Conservation (phyloP, 2,797 vertebrate genomes). For the Cossypha dichroa region DNA sequence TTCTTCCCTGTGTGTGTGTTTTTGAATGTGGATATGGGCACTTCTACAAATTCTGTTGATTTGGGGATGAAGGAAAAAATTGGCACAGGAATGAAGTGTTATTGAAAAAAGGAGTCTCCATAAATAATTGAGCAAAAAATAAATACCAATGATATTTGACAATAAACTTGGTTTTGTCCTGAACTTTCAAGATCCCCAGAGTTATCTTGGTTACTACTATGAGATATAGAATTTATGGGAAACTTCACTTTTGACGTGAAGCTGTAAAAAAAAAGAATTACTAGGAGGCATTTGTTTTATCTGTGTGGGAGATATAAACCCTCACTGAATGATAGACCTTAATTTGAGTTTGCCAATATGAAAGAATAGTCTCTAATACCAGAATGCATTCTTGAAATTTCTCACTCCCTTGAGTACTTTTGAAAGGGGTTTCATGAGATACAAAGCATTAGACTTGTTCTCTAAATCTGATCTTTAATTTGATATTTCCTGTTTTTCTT, state of each 20-base stretch:
- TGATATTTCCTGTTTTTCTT: background rate
- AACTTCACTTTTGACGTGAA: background rate
- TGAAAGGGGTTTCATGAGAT: background rate
- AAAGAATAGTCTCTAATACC: background rate
- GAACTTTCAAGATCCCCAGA: background rate
- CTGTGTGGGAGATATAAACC: background rate
- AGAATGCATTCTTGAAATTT: background rate
- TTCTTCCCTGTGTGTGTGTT: fast-evolving
- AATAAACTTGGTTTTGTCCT: background rate
- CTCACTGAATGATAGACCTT: background rate
- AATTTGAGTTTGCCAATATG: background rate
- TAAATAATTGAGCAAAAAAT: background rate
- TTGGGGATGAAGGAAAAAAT: background rate
- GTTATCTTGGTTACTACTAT: background rate
- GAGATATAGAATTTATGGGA: background rate
- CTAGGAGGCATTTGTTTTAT: background rate
- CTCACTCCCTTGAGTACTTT: background rate
- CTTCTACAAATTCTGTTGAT: background rate
- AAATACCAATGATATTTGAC: background rate
- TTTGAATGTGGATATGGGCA: background rate
- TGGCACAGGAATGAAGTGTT: background rate
- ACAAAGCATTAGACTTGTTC: background rate
- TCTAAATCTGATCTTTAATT: background rate
- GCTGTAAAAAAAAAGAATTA: background rate
- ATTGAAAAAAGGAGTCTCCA: background rate